A percentile compares a stretch with the other conserved stretches of the same genome.
These are phyloP conservation scores for Elanus axillaris DNA, from an alignment of 2,113 vertebrate genomes.

Conservation along the genomic window DNA sequence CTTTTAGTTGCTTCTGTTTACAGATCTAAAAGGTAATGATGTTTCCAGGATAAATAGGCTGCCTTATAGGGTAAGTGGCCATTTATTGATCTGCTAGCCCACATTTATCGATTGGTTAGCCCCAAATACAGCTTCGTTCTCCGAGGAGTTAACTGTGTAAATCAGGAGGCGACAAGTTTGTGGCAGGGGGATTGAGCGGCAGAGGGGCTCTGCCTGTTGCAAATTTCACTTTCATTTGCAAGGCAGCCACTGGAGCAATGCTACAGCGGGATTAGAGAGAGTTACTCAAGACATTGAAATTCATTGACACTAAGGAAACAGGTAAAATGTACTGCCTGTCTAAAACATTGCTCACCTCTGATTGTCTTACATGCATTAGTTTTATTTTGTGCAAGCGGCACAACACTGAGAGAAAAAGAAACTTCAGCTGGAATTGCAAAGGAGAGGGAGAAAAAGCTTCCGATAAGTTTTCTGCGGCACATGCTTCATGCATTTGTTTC, in stretches of 20 bases:
- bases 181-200: not conserved
- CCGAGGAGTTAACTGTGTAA: conserved; percentile 76
- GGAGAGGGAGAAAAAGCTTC: not conserved
- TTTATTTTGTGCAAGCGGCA: not conserved
- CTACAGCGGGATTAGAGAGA: not conserved
- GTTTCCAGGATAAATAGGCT: conserved; percentile 82
- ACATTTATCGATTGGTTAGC: conserved; percentile 71
- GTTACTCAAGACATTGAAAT: not conserved
- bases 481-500: conserved; percentile 57
- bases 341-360: not conserved
- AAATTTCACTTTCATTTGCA: conserved; percentile 24
- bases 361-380: not conserved
- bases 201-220: not conserved
- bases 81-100: conserved; percentile 77
- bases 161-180: conserved; percentile 67
- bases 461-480: not conserved
- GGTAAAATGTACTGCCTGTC: not conserved
- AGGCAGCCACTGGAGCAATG: conserved; percentile 18
- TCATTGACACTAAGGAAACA: not conserved
- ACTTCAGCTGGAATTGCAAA: not conserved
- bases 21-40: conserved; percentile 86
- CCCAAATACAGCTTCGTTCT: conserved; percentile 67
- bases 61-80: conserved; percentile 81
- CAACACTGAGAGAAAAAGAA: not conserved
- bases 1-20: conserved; percentile 86